Evolutionary conservation across 1,140 invertebrate genomes (phyloP).

Genomic region (Drosophila ambigua): DNA sequence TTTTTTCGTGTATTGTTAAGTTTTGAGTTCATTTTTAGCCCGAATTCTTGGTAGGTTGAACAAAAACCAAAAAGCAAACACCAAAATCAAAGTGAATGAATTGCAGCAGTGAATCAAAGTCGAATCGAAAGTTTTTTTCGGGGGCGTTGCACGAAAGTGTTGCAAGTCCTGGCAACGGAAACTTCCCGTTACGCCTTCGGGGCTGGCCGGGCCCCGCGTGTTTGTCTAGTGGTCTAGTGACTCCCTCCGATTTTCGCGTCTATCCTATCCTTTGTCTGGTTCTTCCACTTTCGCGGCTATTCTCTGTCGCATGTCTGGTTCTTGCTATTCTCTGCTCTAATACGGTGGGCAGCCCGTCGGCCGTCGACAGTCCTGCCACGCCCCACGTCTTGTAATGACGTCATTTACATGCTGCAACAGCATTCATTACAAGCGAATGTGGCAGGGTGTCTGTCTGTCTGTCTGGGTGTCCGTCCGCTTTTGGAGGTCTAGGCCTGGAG

Average conservation of each 20-base stretch:
- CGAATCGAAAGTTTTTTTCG: constrained; percentile 9
- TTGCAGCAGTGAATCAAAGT: constrained; percentile 23
- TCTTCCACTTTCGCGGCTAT: neutral
- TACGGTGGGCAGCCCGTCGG: constrained; percentile 34
- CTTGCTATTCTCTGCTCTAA: constrained; percentile 6
- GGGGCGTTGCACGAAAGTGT: constrained; percentile 41
- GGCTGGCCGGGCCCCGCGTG: constrained; percentile 10
- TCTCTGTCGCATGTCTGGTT: constrained; percentile 22
- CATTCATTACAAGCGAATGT: constrained; percentile 19
- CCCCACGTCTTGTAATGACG: constrained; percentile 56
- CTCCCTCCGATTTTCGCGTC: neutral
- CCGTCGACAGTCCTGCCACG: constrained; percentile 33
- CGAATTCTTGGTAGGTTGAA: no score
- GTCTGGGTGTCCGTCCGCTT: no score
- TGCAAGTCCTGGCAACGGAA: constrained; percentile 38
- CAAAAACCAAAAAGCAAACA: no score
- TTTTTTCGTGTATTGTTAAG: no score
- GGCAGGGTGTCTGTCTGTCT: neutral
- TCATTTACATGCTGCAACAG: constrained; percentile 64
- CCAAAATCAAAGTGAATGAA: no score
- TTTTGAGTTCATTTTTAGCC: no score
- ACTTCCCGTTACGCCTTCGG: constrained; percentile 24
- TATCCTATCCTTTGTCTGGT: constrained; percentile 24
- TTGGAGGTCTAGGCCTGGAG: constrained; percentile 4
- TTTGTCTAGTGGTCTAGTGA: constrained; percentile 40